phyloP scores from a whole-genome alignment of 2,113 vertebrate species.

The Oryzias javanicus region DNA sequence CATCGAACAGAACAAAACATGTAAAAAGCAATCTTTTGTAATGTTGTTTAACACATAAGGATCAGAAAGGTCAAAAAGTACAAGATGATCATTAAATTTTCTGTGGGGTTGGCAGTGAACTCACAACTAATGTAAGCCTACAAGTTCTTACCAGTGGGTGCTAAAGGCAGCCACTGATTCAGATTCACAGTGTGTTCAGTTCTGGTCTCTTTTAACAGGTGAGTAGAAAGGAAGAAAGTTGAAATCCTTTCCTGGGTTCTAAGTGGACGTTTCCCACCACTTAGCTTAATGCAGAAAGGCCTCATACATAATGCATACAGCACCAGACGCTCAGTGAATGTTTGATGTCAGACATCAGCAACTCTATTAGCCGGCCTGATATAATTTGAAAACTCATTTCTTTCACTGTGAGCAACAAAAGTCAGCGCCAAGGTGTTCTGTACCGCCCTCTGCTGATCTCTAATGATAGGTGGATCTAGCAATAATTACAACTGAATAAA shows the following conservation, averaged over 20 bases:
- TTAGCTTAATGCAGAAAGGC: constrained; percentile 25
- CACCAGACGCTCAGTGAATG: not conserved
- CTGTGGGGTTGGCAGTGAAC: not conserved
- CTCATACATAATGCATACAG: constrained; percentile 29
- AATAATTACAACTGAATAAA: constrained; percentile 21
- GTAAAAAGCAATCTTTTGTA: too few relatives aligned
- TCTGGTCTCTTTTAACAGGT: constrained; percentile 15
- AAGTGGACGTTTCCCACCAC: constrained; percentile 9
- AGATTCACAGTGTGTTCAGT: constrained; percentile 14
- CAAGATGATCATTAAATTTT: too few relatives aligned
- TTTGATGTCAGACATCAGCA: constrained; percentile 21
- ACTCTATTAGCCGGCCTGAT: not conserved
- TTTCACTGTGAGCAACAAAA: constrained; percentile 1
- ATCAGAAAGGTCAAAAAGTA: too few relatives aligned
- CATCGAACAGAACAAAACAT: too few relatives aligned
- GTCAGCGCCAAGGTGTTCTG: constrained; percentile 18
- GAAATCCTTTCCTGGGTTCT: constrained; percentile 27
- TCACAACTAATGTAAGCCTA: not conserved
- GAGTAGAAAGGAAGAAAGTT: constrained; percentile 21
- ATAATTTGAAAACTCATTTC: not conserved
- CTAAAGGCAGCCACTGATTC: not conserved
- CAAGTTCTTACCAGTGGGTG: not conserved
- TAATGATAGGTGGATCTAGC: constrained; percentile 20
- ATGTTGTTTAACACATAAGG: too few relatives aligned
- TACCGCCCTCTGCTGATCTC: constrained; percentile 15